Percentiles rank a stretch among this genome's conserved stretches.
Conservation (phyloP, 2,797 vertebrate genomes). For the Phalloptychus januarius region DNA sequence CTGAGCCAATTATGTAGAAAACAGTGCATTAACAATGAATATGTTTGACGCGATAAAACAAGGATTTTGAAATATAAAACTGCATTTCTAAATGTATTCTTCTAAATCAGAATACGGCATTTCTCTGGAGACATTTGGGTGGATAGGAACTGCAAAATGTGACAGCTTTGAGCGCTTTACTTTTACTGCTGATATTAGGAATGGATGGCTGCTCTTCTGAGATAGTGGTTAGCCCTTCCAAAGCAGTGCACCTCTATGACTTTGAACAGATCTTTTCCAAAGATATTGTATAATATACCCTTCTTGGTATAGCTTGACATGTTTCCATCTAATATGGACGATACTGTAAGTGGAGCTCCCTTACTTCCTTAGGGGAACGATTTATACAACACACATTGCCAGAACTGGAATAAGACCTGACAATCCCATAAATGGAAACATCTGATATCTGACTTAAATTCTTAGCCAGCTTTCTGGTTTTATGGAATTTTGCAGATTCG, state of each 20-base stretch:
- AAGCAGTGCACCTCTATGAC: conserved; percentile 9
- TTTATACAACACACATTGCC: conserved; percentile 65
- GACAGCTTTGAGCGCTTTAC: conserved; percentile 17
- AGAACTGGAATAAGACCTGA: conserved; percentile 66
- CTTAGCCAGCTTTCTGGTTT: conserved; percentile 65
- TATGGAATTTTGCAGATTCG: conserved; percentile 79
- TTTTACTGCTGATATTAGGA: conserved; percentile 22
- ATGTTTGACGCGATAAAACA: not conserved
- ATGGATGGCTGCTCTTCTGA: conserved; percentile 17
- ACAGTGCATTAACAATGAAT: conserved; percentile 22
- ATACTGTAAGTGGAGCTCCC: conserved; percentile 42
- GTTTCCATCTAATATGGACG: conserved; percentile 43
- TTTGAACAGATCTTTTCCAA: conserved; percentile 33
- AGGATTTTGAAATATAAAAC: not conserved
- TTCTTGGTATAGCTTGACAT: conserved; percentile 32
- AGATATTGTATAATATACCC: conserved; percentile 46
- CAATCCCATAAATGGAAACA: conserved; percentile 68
- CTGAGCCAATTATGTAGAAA: conserved; percentile 9
- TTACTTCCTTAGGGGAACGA: conserved; percentile 70
- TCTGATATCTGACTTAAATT: conserved; percentile 69
- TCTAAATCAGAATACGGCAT: not conserved
- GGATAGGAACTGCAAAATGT: conserved; percentile 21
- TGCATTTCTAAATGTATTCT: conserved; percentile 6
- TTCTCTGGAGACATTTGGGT: conserved; percentile 19
- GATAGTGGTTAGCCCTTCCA: conserved; percentile 21